Conservation (phyloP, 2,797 vertebrate species). For the Chloroceryle amazona region DNA sequence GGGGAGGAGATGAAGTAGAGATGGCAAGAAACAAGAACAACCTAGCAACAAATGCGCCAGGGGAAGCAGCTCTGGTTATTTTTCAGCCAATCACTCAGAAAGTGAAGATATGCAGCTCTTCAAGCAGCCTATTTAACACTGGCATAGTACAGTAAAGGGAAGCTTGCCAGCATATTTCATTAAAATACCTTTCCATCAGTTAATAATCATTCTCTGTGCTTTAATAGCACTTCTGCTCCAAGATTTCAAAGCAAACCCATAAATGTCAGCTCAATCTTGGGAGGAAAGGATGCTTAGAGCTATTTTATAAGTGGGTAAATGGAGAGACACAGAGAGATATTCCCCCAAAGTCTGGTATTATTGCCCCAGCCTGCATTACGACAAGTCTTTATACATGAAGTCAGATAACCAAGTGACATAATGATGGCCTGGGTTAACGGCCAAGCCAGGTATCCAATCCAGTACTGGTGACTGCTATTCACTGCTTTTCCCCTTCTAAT, state of each 20-base stretch:
- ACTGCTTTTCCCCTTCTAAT: constrained; percentile 14
- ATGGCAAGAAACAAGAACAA: constrained; percentile 10
- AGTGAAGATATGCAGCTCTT: neutral
- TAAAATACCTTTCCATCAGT: constrained; percentile 57
- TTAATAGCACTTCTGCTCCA: constrained; percentile 22
- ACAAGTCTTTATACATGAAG: neutral
- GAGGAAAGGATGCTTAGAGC: neutral
- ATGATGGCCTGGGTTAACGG: neutral
- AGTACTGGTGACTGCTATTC: constrained; percentile 4
- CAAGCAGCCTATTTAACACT: constrained; percentile 34
- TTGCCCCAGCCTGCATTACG: neutral
- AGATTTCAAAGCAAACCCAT: constrained; percentile 24
- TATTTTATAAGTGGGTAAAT: neutral
- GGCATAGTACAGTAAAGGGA: neutral
- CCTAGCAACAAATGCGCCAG: neutral
- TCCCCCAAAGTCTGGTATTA: neutral
- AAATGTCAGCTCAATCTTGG: constrained; percentile 31
- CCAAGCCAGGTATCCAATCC: neutral
- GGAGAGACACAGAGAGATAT: neutral
- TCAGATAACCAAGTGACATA: neutral
- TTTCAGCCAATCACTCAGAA: neutral
- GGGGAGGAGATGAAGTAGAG: constrained; percentile 24
- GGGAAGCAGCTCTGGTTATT: neutral
- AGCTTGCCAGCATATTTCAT: constrained; percentile 47
- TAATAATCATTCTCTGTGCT: constrained; percentile 23